phyloP scores from a whole-genome alignment of 2,797 vertebrate genomes.

The Xenopus petersii region DNA sequence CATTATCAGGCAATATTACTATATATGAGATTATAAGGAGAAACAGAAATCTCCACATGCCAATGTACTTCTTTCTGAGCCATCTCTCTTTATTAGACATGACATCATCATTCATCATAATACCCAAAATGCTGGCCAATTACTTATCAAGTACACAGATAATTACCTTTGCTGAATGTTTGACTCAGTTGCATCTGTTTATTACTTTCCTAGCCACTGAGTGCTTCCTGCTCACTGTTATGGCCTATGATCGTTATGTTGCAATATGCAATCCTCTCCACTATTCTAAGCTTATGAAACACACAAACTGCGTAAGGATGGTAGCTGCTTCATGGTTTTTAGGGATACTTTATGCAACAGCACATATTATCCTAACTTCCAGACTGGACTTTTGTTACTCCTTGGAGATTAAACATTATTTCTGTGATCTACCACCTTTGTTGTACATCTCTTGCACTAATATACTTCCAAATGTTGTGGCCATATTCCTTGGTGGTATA shows the following conservation, averaged over 20 bases:
- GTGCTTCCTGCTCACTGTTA: slow-evolving; percentile 10
- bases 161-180: slow-evolving; percentile 7
- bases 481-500: background rate
- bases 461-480: background rate
- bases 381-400: slow-evolving; percentile 9
- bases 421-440: slow-evolving; percentile 19
- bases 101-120: background rate
- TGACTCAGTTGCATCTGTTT: slow-evolving; percentile 5
- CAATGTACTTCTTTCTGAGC: slow-evolving; percentile 21
- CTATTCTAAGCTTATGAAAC: slow-evolving; percentile 1
- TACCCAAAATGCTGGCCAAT: slow-evolving; percentile 9
- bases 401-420: slow-evolving; percentile 6
- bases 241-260: slow-evolving; percentile 12
- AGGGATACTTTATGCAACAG: background rate
- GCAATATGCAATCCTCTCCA: background rate
- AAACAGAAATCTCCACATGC: slow-evolving; percentile 1
- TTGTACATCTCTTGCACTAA: slow-evolving; percentile 12
- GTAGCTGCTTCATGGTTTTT: background rate
- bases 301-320: background rate
- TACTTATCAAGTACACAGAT: background rate
- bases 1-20: background rate
- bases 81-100: slow-evolving; percentile 23
- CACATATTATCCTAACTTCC: background rate
- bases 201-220: slow-evolving; percentile 11
- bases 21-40: slow-evolving; percentile 1